A percentile compares a stretch with the other conserved stretches of the same genome.
Evolutionary conservation across 1,140 invertebrate genomes (phyloP).

Genomic region (Tetranychus urticae): DNA sequence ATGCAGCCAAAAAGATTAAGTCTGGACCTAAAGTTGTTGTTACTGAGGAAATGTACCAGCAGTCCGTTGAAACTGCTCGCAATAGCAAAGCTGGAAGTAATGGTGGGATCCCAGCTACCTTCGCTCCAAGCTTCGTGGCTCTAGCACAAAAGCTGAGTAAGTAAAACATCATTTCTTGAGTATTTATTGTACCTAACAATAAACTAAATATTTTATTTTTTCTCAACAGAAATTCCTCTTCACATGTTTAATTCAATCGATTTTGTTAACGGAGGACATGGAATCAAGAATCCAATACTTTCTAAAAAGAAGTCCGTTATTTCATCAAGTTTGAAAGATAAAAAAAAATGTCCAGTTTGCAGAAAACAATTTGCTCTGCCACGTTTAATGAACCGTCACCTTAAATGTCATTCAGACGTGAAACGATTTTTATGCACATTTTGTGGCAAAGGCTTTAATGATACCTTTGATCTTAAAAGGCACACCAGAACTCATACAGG

Average conservation of each 20-base stretch:
- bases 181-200: too few species aligned
- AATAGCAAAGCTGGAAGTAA: too few species aligned
- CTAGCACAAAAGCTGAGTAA: conserved; percentile 9
- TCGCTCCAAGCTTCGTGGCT: neutral
- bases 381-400: conserved; percentile 84
- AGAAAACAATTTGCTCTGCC: conserved; percentile 82
- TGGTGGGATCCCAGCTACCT: neutral
- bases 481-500: conserved; percentile 97
- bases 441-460: conserved; percentile 98
- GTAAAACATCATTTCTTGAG: neutral
- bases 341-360: conserved; percentile 54
- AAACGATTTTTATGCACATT: conserved; percentile 97
- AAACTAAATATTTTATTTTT: neutral
- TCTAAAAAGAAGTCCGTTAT: neutral
- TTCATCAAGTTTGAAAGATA: conserved; percentile 4
- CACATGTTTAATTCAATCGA: conserved; percentile 37
- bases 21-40: too few species aligned
- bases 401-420: conserved; percentile 96
- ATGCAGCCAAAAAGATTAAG: neutral
- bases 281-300: conserved; percentile 89
- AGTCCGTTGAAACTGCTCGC: neutral
- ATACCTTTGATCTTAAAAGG: conserved; percentile 94
- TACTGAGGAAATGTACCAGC: neutral
- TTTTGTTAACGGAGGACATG: conserved; percentile 94
- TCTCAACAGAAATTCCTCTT: conserved; percentile 1